A percentile compares a stretch with the other conserved stretches of the same genome.
phyloP scores from a whole-genome alignment of 2,888 invertebrate species.

The Ashinkailepas kermadecensis region DNA sequence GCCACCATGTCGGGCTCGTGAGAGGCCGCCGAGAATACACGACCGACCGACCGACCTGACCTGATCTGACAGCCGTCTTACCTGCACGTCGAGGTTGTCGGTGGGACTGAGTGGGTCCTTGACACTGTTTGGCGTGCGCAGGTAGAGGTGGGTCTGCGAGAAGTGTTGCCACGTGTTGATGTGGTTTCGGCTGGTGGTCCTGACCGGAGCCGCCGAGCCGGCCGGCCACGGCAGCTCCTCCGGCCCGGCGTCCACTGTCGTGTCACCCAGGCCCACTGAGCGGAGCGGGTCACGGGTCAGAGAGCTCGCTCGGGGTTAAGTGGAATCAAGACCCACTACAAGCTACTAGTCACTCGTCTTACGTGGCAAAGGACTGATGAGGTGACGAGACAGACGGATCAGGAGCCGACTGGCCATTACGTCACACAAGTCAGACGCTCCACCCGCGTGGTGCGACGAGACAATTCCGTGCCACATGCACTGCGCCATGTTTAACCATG shows the following conservation, averaged over 20 bases:
- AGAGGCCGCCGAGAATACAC: too few species aligned
- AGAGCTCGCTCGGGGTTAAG: neutral
- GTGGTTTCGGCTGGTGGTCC: constrained; percentile 12
- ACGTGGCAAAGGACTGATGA: neutral
- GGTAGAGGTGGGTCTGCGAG: constrained; percentile 70
- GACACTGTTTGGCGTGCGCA: constrained; percentile 69
- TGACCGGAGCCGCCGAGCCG: constrained; percentile 1
- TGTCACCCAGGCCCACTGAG: neutral
- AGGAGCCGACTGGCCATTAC: too few species aligned
- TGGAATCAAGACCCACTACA: neutral
- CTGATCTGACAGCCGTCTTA: constrained; percentile 34
- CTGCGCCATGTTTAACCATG: too few species aligned
- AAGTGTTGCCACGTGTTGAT: constrained; percentile 63
- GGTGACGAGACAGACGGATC: too few species aligned
- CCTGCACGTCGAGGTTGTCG: constrained; percentile 60
- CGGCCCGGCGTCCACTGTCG: neutral
- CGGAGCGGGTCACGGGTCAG: neutral
- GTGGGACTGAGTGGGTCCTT: constrained; percentile 56
- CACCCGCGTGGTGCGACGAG: too few species aligned
- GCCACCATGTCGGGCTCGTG: too few species aligned
- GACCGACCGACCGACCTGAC: too few species aligned
- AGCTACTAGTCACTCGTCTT: neutral
- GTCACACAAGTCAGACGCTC: too few species aligned
- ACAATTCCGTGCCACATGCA: too few species aligned
- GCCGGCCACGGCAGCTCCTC: constrained; percentile 17